Conservation (phyloP, 2,113 vertebrate genomes). For the Chiloscyllium plagiosum region DNA sequence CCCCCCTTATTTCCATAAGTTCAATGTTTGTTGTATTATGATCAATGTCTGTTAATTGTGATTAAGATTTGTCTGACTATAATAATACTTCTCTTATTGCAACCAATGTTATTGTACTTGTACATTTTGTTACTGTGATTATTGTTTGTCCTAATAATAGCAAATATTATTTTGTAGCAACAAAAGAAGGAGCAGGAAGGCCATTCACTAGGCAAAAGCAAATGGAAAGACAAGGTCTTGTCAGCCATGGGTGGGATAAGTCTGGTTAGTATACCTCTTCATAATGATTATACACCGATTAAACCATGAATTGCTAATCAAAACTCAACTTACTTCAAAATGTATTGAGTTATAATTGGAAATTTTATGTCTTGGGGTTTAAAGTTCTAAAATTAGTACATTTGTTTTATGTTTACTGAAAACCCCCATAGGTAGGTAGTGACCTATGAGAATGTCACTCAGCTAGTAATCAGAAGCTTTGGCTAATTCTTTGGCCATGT, state of each 20-base stretch:
- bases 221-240: constrained; percentile 64
- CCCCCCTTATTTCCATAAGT: background rate
- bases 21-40: background rate
- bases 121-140: background rate
- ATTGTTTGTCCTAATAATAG: background rate
- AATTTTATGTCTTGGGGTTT: background rate
- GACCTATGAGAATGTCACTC: no score
- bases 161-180: constrained; percentile 56
- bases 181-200: constrained; percentile 56
- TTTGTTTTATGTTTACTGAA: background rate
- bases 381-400: background rate
- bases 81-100: background rate
- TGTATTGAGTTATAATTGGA: background rate
- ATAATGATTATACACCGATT: background rate
- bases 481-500: no score
- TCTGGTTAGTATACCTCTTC: constrained; percentile 49
- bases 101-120: background rate
- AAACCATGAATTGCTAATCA: background rate
- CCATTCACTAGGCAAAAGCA: constrained; percentile 60
- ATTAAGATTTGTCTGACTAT: background rate
- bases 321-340: background rate
- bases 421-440: no score
- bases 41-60: background rate
- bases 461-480: no score
- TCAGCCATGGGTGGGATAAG: constrained; percentile 59